phyloP scores from a whole-genome alignment of 2,888 invertebrate species.

The Tipula lateralis region DNA sequence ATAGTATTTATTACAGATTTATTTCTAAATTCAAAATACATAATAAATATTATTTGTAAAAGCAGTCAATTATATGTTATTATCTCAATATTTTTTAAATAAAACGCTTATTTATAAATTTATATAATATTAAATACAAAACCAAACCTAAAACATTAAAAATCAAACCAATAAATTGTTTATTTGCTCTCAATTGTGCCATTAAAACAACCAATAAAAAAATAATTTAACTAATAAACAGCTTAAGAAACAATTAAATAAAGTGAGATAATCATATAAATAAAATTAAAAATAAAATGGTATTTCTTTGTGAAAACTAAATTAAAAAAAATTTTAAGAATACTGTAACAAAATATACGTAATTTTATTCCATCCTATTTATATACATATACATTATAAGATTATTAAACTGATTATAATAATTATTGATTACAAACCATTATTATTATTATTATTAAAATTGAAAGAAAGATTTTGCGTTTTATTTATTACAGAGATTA shows the following conservation, averaged over 20 bases:
- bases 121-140: neutral
- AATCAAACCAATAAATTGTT: neutral
- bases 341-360: conserved; percentile 35
- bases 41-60: conserved; percentile 11
- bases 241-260: conserved; percentile 26
- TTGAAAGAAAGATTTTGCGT: neutral
- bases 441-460: neutral
- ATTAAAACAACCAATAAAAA: conserved; percentile 13
- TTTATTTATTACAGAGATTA: too few species aligned
- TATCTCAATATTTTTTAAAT: neutral
- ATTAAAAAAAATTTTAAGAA: neutral
- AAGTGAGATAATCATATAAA: conserved; percentile 25
- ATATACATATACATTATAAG: conserved; percentile 30
- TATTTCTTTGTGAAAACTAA: neutral
- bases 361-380: conserved; percentile 36
- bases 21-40: neutral
- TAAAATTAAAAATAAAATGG: neutral
- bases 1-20: neutral
- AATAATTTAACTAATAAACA: neutral
- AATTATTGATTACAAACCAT: neutral
- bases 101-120: neutral
- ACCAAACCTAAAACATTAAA: neutral
- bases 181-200: neutral
- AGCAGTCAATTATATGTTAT: conserved; percentile 11
- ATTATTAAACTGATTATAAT: conserved; percentile 14